Conservation (phyloP, 2,797 vertebrate genomes). For the Coreius guichenoti region DNA sequence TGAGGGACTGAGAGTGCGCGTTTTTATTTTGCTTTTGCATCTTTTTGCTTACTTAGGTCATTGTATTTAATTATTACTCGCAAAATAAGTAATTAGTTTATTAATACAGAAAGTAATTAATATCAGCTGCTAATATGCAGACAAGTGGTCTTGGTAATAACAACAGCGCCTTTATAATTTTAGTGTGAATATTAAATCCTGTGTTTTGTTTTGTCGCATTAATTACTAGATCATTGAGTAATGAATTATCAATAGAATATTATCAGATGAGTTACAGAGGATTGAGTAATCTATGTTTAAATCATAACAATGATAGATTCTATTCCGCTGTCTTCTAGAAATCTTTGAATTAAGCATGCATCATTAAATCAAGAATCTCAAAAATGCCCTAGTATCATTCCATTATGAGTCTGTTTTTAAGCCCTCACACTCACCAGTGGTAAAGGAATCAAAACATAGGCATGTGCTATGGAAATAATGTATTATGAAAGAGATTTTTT, state of each 20-base stretch:
- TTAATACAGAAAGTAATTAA: neutral
- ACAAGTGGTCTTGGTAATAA: neutral
- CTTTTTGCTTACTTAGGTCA: neutral
- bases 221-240: constrained; percentile 1
- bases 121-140: neutral
- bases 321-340: neutral
- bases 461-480: constrained; percentile 66
- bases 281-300: neutral
- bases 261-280: neutral
- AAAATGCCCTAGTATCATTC: constrained; percentile 25
- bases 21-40: neutral
- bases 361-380: constrained; percentile 20
- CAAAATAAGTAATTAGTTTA: neutral
- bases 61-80: neutral
- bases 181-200: neutral
- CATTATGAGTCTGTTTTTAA: constrained; percentile 31
- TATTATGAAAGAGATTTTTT: constrained; percentile 54
- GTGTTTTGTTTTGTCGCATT: constrained; percentile 1
- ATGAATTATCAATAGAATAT: neutral
- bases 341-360: neutral
- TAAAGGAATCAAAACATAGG: constrained; percentile 75
- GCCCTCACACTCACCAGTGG: constrained; percentile 59
- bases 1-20: neutral
- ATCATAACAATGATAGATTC: neutral
- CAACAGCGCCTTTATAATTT: neutral